phyloP scores from a whole-genome alignment of 1,140 invertebrate species.

The Calephelis nemesis region DNA sequence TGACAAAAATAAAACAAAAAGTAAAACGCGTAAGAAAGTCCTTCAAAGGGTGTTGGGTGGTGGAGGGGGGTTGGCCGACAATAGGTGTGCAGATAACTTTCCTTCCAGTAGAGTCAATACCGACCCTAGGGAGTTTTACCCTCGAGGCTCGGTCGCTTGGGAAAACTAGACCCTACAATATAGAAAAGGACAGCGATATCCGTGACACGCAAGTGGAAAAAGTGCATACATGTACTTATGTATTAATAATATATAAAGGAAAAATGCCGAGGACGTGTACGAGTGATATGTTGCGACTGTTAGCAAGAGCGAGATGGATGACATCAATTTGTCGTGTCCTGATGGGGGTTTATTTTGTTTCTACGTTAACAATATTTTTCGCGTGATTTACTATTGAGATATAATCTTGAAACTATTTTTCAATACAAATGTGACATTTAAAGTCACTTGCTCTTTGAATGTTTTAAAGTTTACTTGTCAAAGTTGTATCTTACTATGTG shows the following conservation, averaged over 20 bases:
- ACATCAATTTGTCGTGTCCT: conserved; percentile 77
- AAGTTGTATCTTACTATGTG: too few species aligned
- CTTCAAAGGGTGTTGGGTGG: conserved; percentile 46
- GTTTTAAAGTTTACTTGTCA: neutral
- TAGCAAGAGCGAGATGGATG: conserved; percentile 76
- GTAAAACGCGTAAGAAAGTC: conserved; percentile 75
- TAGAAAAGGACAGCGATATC: conserved; percentile 68
- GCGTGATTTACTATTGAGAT: conserved; percentile 27
- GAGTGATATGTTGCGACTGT: conserved; percentile 76
- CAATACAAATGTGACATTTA: conserved; percentile 14
- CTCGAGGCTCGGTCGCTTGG: conserved; percentile 74
- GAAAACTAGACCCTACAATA: conserved; percentile 79
- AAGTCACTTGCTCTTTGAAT: neutral
- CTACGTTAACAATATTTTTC: conserved; percentile 62
- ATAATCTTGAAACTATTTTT: conserved; percentile 22
- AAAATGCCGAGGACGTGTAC: conserved; percentile 74
- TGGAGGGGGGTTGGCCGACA: conserved; percentile 56
- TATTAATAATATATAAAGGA: conserved; percentile 79
- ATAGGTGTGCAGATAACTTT: conserved; percentile 78
- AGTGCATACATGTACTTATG: conserved; percentile 68
- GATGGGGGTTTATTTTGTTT: conserved; percentile 78
- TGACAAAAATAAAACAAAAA: conserved; percentile 65
- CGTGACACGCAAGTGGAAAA: conserved; percentile 40
- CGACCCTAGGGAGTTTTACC: conserved; percentile 76
- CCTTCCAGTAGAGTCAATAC: conserved; percentile 76